Conservation (phyloP, 2,113 vertebrate genomes). For the Oenanthe melanoleuca region DNA sequence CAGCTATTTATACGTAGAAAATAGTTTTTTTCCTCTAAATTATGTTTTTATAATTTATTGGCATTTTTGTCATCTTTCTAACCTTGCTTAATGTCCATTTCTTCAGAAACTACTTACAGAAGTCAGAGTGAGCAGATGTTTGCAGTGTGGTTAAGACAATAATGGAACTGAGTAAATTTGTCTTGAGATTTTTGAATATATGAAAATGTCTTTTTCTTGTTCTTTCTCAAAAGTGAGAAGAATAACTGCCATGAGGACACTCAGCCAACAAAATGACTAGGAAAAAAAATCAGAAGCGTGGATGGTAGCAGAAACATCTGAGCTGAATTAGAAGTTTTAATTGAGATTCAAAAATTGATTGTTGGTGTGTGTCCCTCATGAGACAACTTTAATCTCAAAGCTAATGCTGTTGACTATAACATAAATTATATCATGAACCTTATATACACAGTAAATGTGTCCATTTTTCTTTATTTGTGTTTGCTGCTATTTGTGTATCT, state of each 20-base stretch:
- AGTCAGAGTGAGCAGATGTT: neutral
- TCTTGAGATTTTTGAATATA: neutral
- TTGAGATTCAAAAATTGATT: neutral
- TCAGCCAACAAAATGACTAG: neutral
- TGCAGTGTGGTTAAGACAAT: neutral
- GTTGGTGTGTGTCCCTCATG: neutral
- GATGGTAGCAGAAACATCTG: neutral
- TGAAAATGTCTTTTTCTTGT: neutral
- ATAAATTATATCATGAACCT: neutral
- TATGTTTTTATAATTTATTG: conserved; percentile 69
- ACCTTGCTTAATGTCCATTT: neutral
- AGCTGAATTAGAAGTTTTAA: neutral
- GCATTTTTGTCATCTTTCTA: neutral
- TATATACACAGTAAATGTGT: neutral
- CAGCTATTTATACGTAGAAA: conserved; percentile 46
- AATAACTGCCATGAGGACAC: neutral
- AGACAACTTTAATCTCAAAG: neutral
- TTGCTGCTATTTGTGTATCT: neutral
- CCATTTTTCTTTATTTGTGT: neutral
- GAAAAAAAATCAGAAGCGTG: neutral
- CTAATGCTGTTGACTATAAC: neutral
- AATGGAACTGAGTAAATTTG: neutral
- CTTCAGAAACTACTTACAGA: neutral
- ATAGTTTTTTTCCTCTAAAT: conserved; percentile 38
- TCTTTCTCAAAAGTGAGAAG: neutral